Percentiles rank a stretch among this genome's conserved stretches.
phyloP scores from a whole-genome alignment of 1,140 invertebrate species.

The Pissodes strobi region DNA sequence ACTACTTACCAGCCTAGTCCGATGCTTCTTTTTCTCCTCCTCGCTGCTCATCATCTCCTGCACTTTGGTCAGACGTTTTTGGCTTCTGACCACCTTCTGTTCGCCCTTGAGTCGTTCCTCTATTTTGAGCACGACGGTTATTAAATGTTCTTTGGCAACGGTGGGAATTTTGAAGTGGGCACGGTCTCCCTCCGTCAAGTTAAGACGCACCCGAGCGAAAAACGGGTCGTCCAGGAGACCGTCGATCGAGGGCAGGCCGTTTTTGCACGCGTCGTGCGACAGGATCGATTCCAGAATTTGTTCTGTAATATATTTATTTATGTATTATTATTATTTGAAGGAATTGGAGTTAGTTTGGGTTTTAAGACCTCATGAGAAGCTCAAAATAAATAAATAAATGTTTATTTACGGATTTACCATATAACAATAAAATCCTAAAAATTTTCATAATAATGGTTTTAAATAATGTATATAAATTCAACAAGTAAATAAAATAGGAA shows the following conservation, averaged over 20 bases:
- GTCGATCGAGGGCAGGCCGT: conserved; percentile 72
- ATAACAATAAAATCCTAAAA: no score
- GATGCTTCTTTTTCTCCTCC: conserved; percentile 75
- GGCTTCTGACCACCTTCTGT: conserved; percentile 76
- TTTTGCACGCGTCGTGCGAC: conserved; percentile 75
- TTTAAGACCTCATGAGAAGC: no score
- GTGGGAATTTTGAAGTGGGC: conserved; percentile 76
- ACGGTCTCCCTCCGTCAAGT: conserved; percentile 58
- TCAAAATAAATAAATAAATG: no score
- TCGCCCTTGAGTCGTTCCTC: conserved; percentile 76
- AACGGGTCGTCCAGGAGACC: conserved; percentile 74
- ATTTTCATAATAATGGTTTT: no score
- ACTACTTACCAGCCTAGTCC: conserved; percentile 61
- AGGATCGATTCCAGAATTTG: conserved; percentile 78
- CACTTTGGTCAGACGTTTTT: conserved; percentile 74
- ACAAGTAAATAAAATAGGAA: no score
- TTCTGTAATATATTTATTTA: conserved; percentile 68
- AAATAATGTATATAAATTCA: no score
- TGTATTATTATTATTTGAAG: no score
- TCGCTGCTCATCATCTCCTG: conserved; percentile 79
- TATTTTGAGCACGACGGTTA: conserved; percentile 64
- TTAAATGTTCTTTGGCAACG: conserved; percentile 75
- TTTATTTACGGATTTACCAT: no score
- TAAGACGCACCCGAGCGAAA: conserved; percentile 60
- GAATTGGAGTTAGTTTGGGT: no score